Evolutionary conservation across 2,888 invertebrate species (phyloP), one percentile per base, ranked within the genome.

Genomic region (Asteroscopus sphinx): DNA sequence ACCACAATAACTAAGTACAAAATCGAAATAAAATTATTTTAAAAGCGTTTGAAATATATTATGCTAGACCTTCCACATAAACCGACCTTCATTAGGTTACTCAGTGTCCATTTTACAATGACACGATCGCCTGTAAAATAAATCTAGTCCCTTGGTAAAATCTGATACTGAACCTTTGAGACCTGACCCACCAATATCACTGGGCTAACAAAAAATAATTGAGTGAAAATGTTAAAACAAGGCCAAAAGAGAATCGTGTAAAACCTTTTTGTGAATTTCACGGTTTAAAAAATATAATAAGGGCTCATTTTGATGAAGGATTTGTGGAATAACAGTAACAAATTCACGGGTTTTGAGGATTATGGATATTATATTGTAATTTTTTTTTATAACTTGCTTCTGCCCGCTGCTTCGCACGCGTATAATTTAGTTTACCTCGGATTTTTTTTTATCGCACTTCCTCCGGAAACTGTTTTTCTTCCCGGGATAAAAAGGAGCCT

Each of bases 121-220:
- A n/a, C 15, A 16, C 16, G 12, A 36, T 39, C 8, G 49, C 9
- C 1, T 12, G 8, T 8, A 3, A 48, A 41, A 67, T 67, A 68
- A 57, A 63, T 67, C 25, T 8, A 36, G n/a, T 28, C 3, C 36
- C 53, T 59, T 56, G 49, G 68, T 57, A 60, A 60, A 57, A 60
- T 54, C 36, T 47, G 62, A 47, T 41, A 46, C 54, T 58, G 25
- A 45, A 39, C 37, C 48, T 68, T 59, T 59, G 45, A 51, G 39
- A 53, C 26, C 21, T 48, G 28, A 48, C 41, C 30, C 33, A 37
- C 59, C 41, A 46, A 40, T 57, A 65, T 37, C 8, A 2, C 13
- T 32, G 2, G 28, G 16, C 3, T 70, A 42, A 52, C 35, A 42
- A 53, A 57, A 12, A 13, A 35, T 12, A 51, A 39, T 54, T 11